Evolutionary conservation across 2,888 invertebrate genomes (phyloP), one percentile per base, ranked within the genome.

Genomic region (Drosophila robusta): DNA sequence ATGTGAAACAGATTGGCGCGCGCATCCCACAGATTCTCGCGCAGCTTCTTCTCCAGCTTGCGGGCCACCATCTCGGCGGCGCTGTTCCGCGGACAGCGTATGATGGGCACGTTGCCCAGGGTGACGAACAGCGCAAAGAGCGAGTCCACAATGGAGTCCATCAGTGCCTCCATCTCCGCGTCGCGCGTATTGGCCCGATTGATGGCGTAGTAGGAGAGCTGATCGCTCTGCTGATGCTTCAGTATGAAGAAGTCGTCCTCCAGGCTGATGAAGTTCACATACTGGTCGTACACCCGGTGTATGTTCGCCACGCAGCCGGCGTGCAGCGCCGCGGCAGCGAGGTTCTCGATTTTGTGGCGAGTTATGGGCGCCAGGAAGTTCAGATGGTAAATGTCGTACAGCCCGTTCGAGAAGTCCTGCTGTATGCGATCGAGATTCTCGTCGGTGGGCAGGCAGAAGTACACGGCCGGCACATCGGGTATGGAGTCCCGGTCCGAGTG

Each of bases 1-100:
- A 96, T 95, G 85, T 96, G 96, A 91, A 99, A 99, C 47, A 99
- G 93, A 93, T 98, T 99, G 92, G 98, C 99, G 87, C 99, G 94
- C 0, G 98, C 96, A 93, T 99, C 99, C 94, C 99, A 96, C 12
- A 99, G 93, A 93, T 99, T 99, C 91, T 99, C 99, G 57, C 98
- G 94, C 55, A 99, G 93, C 92, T 99, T 99, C 92, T 99, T 99
- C 89, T 99, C 98, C 70, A 99, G 93, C 92, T 98, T 98, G 91
- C 97, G 97, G 0, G 98, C 98, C 0, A 99, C 98, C 97, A 98
- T 98, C 93, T 99, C 99, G 0, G 99, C 99, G 0, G 99, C 99
- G 93, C 98, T 98, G 51, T 98, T 98, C 92, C 96, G 95, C 7
- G 98, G 98, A 92, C 98, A 92, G 8, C 91, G 89, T 54, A 93